Evolutionary conservation across 2,888 invertebrate species (phyloP), one percentile per base, ranked within the genome.

Genomic region (Camponotus fellah): DNA sequence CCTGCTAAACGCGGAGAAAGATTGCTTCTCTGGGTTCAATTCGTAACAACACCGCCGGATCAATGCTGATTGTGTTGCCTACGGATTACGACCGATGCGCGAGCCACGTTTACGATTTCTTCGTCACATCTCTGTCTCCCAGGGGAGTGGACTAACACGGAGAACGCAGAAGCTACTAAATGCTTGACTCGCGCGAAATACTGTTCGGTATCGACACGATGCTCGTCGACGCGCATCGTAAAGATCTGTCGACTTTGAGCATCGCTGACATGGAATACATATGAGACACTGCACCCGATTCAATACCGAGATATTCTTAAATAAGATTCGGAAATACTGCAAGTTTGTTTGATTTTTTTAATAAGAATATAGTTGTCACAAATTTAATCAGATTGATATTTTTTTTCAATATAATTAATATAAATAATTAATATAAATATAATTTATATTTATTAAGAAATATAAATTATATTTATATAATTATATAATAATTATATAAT

Each of bases 101-200:
- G 53, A 77, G 68, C 77, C n/a, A 81, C 14, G 43, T n/a, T 46
- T 46, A 64, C 58, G 60, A 76, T 75, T 34, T 40, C 58, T 62
- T 17, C 69, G 68, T 58, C 56, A 64, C 71, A 56, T 56, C 21
- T 10, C 21, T 21, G 26, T 58, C 58, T 58, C 10, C 58, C n/a
- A 49, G 14, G 5, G 17, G 26, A 12, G 32, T 17, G 77, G 2
- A 49, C 34, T 43, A 43, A 46, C 4, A 46, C 43, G 43, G 43
- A 43, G 10, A 58, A 46, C 43, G 43, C 12, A 43, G 10, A 58
- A 60, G 58, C 72, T 49, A 37, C 14, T 72, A 60, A 72, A 79
- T 72, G 72, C 72, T 46, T 34, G 80, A 72, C 21, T 40, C n/a
- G 68, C 68, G 53, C 26, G 43, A 43, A 74, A 64, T 64, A 75